These are phyloP conservation scores for Trachymyrmex cornetzi DNA, from an alignment of 1,140 invertebrate species.

Conservation along the genomic window DNA sequence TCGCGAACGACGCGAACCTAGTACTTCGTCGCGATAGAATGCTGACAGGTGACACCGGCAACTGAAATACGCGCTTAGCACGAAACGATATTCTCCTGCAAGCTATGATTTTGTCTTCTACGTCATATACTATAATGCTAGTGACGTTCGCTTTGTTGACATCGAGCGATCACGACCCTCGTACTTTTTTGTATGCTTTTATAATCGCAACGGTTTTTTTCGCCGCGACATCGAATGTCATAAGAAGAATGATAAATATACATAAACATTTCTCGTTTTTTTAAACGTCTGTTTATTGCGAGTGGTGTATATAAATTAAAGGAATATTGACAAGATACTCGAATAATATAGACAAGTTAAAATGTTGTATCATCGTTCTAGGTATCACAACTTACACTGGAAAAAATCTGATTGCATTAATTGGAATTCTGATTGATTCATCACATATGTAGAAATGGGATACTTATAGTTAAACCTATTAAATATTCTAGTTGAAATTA, in stretches of 20 bases:
- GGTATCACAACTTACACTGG: too few relatives aligned
- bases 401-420: too few relatives aligned
- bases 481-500: too few relatives aligned
- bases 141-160: not conserved
- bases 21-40: constrained; percentile 73
- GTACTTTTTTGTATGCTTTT: not conserved
- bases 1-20: constrained; percentile 39
- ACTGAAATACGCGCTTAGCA: constrained; percentile 58
- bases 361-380: not conserved
- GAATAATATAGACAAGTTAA: not conserved
- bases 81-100: constrained; percentile 55
- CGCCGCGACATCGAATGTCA: not conserved
- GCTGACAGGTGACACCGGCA: constrained; percentile 67
- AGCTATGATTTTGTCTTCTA: constrained; percentile 7
- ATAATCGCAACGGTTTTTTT: not conserved
- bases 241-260: not conserved
- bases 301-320: not conserved
- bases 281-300: not conserved
- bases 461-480: too few relatives aligned
- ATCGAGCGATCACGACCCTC: not conserved
- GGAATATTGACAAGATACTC: not conserved
- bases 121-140: not conserved
- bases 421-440: too few relatives aligned
- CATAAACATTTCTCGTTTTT: not conserved
- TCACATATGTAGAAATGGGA: too few relatives aligned